Base-by-base conservation (phyloP, 30 jellyfish, hydroid and myxozoan species). In the Aurelia sp. region DNA sequence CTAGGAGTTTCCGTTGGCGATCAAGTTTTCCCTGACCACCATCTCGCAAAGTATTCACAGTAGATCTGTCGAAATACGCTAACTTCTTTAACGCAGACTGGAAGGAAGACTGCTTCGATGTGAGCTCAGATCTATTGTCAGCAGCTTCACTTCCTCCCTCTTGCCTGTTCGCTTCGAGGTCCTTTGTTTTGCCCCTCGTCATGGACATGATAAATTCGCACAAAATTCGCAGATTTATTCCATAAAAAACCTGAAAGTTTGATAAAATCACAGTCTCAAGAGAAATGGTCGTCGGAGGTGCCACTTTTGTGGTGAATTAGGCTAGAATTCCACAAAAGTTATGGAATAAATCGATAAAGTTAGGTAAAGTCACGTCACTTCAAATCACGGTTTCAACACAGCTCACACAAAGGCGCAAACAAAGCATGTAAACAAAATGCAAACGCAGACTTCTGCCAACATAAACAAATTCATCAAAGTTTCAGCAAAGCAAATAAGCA, bases 221-320 rank as follows among this genome's bases (percentile, higher is more conserved):
- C 64, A 47, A 67, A 27, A 27, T 0, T 20, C 68, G 22, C 82
- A 71, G 68, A 71, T 71, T 71, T 22, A 38, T 71, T 58, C 67
- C 78, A 41, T 66, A 55, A 55, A 55, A 55, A 55, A 77, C 82
- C 63, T 11, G 30, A 81, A 12, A 50, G 19, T 27, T 3, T 11
- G 20, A 21, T 33, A 72, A 61, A 72, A 70, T 69, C 20, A 31
- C 78, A 4, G 19, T 71, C 82, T n/a, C 82, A 4, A 12, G 10
- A 15, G 69, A n/a, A 31, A 55, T 44, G 60, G 76, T 63, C 87
- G 73, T 84, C 81, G 68, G 93, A 48, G 93, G 95, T 85, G 89
- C 95, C 95, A 72, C 85, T 74, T 85, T 64, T 84, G 88, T 71
- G 92, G 87, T 27, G 19, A 63, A 52, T 52, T 52, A 52, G 63